These are phyloP conservation scores for Psittacara wagleri DNA, from an alignment of 2,113 vertebrate genomes.

Conservation along the genomic window DNA sequence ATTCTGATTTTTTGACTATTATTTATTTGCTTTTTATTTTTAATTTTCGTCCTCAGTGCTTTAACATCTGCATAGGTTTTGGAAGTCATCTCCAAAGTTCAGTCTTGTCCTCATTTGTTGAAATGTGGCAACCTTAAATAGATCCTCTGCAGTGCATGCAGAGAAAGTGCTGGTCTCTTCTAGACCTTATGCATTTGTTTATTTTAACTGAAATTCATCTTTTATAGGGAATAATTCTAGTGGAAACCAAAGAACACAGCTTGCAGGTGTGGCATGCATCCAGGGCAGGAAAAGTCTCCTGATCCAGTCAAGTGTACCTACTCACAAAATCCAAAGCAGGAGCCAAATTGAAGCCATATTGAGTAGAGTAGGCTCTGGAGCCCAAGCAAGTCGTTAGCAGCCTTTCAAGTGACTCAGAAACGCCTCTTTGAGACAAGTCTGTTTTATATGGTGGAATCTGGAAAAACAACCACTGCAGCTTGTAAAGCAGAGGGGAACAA, in stretches of 20 bases:
- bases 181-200: not conserved
- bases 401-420: conserved; percentile 32
- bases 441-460: conserved; percentile 18
- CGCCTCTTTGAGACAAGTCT: conserved; percentile 7
- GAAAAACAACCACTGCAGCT: conserved; percentile 16
- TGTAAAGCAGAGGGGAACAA: not conserved
- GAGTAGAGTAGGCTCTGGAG: not conserved
- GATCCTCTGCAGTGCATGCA: not conserved
- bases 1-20: conserved; percentile 43
- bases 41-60: conserved; percentile 48
- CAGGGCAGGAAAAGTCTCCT: not conserved
- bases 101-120: not conserved
- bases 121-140: not conserved
- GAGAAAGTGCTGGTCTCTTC: not conserved
- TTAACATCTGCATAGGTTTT: conserved; percentile 57
- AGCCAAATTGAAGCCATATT: not conserved
- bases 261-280: not conserved
- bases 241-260: not conserved
- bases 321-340: not conserved
- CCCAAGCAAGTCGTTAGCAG: conserved; percentile 7
- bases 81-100: conserved; percentile 19
- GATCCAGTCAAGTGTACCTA: not conserved
- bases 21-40: conserved; percentile 54
- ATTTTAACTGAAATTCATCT: not conserved
- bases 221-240: not conserved